These are phyloP conservation scores for Anoplolepis gracilipes DNA, from an alignment of 1,140 invertebrate species.

Conservation along the genomic window DNA sequence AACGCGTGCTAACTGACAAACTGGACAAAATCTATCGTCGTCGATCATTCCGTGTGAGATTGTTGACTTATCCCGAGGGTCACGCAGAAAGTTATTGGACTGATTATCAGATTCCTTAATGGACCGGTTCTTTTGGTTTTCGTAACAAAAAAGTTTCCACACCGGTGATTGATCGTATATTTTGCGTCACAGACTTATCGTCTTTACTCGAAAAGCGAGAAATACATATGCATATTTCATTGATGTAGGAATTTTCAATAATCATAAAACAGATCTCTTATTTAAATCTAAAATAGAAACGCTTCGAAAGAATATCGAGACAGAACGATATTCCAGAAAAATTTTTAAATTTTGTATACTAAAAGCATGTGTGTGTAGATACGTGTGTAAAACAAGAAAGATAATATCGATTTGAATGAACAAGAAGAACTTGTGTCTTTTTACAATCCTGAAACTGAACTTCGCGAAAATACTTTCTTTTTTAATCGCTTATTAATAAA, in stretches of 20 bases:
- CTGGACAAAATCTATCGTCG: background rate
- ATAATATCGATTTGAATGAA: background rate
- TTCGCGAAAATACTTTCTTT: background rate
- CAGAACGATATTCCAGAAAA: background rate
- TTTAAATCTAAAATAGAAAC: background rate
- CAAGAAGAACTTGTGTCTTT: background rate
- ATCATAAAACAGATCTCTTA: background rate
- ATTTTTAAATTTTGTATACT: background rate
- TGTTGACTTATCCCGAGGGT: conserved; percentile 2
- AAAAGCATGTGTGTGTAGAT: background rate
- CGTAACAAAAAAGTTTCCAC: background rate
- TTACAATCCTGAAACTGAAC: background rate
- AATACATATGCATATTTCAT: background rate
- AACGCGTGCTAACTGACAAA: background rate
- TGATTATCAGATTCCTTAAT: conserved; percentile 43
- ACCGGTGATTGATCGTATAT: background rate
- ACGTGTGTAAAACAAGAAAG: background rate
- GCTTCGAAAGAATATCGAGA: background rate
- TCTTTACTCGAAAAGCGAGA: background rate
- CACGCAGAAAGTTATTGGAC: background rate
- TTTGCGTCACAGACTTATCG: conserved; percentile 13
- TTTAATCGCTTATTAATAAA: background rate
- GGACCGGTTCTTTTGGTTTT: background rate
- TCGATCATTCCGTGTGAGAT: conserved; percentile 17
- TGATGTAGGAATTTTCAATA: too few species aligned